These are phyloP conservation scores for Antechinus flavipes DNA, from an alignment of 2,113 vertebrate species.

Conservation along the genomic window DNA sequence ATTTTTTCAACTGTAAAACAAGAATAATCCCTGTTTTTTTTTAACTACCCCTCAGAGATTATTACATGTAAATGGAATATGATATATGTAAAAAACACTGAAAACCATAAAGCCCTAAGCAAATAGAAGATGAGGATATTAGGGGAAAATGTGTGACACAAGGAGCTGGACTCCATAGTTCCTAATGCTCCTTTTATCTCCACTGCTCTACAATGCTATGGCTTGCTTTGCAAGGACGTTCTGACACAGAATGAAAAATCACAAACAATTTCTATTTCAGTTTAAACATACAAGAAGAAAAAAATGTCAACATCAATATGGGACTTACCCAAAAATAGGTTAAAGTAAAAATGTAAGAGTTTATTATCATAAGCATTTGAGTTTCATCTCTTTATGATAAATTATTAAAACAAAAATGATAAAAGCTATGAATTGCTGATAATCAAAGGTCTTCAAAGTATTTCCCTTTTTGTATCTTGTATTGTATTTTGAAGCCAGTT, in stretches of 20 bases:
- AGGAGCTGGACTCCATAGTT: not conserved
- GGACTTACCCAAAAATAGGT: not conserved
- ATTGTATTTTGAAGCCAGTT: not conserved
- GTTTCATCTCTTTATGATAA: slow-evolving; percentile 17
- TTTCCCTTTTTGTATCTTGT: slow-evolving; percentile 25
- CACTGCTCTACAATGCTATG: not conserved
- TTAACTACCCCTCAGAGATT: not conserved
- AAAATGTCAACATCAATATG: not conserved
- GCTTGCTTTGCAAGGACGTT: not conserved
- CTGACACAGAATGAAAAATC: not conserved
- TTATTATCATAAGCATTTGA: not conserved
- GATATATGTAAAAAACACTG: not conserved
- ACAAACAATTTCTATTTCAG: slow-evolving; percentile 26
- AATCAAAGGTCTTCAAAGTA: slow-evolving; percentile 25
- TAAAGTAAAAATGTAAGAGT: not conserved
- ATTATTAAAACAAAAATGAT: slow-evolving; percentile 38
- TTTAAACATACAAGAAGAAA: slow-evolving; percentile 15
- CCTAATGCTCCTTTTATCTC: not conserved
- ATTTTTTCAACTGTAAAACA: slow-evolving; percentile 5
- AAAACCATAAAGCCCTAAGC: slow-evolving; percentile 16
- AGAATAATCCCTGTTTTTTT: not conserved
- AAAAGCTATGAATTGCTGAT: slow-evolving; percentile 13
- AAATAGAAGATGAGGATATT: not conserved
- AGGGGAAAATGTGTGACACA: not conserved
- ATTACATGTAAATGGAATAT: not conserved